Conservation (phyloP, 2,113 vertebrate genomes). For the Silurus meridionalis region DNA sequence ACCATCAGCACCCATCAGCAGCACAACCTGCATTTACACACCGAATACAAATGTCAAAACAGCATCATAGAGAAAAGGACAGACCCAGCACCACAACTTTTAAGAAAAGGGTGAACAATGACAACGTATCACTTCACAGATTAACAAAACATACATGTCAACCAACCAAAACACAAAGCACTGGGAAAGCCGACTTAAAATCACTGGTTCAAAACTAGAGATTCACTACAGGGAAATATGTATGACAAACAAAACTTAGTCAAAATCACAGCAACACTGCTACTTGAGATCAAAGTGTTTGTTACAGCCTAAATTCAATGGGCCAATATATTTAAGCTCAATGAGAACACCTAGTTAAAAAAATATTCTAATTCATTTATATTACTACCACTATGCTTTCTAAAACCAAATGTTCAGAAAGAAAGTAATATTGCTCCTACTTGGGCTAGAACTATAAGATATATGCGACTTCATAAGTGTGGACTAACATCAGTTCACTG, state of each 20-base stretch:
- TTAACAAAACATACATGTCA: conserved; percentile 49
- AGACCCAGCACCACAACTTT: conserved; percentile 46
- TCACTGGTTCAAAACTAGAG: conserved; percentile 46
- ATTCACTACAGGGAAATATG: conserved; percentile 44
- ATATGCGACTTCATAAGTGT: background rate
- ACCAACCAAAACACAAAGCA: conserved; percentile 55
- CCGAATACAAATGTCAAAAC: conserved; percentile 54
- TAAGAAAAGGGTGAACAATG: conserved; percentile 42
- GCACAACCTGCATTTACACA: conserved; percentile 51
- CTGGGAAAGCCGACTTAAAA: conserved; percentile 45
- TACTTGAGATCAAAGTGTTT: conserved; percentile 46
- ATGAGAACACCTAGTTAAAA: background rate
- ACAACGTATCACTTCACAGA: conserved; percentile 52
- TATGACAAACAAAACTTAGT: conserved; percentile 48
- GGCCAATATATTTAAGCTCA: conserved; percentile 30
- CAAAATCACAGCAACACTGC: conserved; percentile 54
- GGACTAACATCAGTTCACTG: conserved; percentile 21
- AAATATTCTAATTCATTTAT: background rate
- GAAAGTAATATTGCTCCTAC: conserved; percentile 33
- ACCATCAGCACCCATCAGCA: conserved; percentile 40
- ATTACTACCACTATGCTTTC: background rate
- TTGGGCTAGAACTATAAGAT: background rate
- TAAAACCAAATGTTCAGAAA: conserved; percentile 20
- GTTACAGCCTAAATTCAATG: conserved; percentile 33
- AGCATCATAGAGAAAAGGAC: conserved; percentile 51